phyloP scores from a whole-genome alignment of 2,797 vertebrate genomes.

The Octomys mimax region DNA sequence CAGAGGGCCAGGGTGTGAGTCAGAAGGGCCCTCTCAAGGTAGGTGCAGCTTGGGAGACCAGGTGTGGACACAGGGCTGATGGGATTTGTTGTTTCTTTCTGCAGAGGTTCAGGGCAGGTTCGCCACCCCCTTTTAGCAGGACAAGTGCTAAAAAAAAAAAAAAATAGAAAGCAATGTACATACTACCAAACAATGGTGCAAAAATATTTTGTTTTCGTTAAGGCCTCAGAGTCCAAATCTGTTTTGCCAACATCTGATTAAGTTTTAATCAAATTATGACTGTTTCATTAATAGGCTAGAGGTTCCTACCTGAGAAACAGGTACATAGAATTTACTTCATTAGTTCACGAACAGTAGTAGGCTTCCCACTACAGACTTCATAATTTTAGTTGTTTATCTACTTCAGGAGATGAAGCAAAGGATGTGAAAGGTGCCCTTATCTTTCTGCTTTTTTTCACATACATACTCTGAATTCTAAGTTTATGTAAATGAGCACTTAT shows the following conservation, averaged over 20 bases:
- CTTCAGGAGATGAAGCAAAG: background rate
- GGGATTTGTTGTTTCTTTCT: background rate
- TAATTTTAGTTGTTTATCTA: background rate
- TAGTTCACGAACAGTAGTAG: background rate
- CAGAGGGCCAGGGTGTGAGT: fast-evolving
- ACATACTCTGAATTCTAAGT: background rate
- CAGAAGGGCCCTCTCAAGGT: background rate
- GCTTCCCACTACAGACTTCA: background rate
- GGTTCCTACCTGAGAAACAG: background rate
- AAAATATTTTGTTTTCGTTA: background rate
- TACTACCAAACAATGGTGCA: background rate
- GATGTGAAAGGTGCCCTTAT: background rate
- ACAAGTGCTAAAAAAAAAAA: background rate
- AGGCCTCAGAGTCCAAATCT: background rate
- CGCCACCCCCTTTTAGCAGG: background rate
- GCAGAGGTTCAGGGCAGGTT: background rate
- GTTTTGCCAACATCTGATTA: background rate
- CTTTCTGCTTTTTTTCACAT: background rate
- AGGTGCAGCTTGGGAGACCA: background rate
- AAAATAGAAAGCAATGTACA: background rate
- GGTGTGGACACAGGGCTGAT: background rate
- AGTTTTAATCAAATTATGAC: conserved; percentile 18
- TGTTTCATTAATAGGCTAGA: background rate
- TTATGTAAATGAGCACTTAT: conserved; percentile 19
- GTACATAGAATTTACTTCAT: background rate